Evolutionary conservation across 2,888 invertebrate genomes (phyloP), one percentile per base, ranked within the genome.

Genomic region (Buathra laborator): DNA sequence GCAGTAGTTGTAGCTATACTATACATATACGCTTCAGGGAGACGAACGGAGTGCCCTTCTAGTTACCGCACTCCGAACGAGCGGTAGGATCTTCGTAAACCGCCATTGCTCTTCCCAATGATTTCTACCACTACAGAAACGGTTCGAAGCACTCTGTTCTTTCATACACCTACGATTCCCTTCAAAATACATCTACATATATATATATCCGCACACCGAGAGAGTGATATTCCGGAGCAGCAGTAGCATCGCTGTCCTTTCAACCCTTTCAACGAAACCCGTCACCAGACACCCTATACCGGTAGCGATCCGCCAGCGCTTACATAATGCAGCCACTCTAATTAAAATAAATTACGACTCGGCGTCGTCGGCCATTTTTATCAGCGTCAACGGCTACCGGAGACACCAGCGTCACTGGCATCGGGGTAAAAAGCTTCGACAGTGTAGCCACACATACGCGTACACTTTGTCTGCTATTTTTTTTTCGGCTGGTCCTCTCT

Each of bases 261-360:
- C 89, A 90, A 91, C 90, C 90, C 91, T 92, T 91, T 91, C 90
- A 91, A 87, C 89, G 88, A 71, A 76, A 81, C 90, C 88, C 90
- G 90, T 90, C 91, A 88, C 88, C 90, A 75, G 78, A 75, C 48
- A 48, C 32, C 72, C 72, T 16, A 6, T n/a, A 44, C 76, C 84
- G 46, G 74, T 48, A 72, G 74, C 84, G 62, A 74, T 79, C 62
- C 74, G 66, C 79, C 56, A 44, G 86, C 88, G 91, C 91, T 93
- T 91, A 92, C 91, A 92, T 92, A 92, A 93, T 93, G 92, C 93
- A 92, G 91, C 92, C 91, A 93, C 92, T 93, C 91, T 93, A 93
- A 93, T 93, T 93, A 93, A 93, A 93, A 93, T 93, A 92, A 93
- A 93, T 94, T 93, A 93, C 92, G 90, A 90, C 87, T 89, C 87